Evolutionary conservation across 2,797 vertebrate genomes (phyloP).

Genomic region (Sebastes taczanowskii): DNA sequence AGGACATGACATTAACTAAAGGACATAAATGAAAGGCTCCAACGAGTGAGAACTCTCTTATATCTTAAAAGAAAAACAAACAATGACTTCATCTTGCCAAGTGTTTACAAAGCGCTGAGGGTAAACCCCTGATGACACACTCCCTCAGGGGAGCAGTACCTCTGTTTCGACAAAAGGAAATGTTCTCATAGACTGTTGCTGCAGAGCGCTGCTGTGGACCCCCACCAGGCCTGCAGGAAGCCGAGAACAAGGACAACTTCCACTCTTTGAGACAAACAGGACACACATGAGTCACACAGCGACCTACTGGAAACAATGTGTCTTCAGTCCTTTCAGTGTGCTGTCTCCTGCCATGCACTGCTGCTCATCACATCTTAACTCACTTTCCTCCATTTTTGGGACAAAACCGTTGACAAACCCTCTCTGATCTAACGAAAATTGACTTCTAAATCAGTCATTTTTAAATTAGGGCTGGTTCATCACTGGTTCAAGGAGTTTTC

Average conservation of each 20-base stretch:
- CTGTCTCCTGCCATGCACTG: background rate
- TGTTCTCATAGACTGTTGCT: constrained; percentile 53
- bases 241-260: constrained; percentile 73
- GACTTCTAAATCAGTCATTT: background rate
- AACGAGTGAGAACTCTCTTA: constrained; percentile 18
- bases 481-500: background rate
- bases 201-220: constrained; percentile 32
- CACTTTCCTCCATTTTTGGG: background rate
- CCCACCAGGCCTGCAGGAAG: constrained; percentile 70
- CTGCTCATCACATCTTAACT: constrained; percentile 22
- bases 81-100: constrained; percentile 65
- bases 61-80: constrained; percentile 53
- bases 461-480: background rate
- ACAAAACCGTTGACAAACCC: background rate
- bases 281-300: constrained; percentile 57
- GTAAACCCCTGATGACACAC: constrained; percentile 53
- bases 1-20: constrained; percentile 15
- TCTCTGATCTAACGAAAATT: background rate
- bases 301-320: constrained; percentile 52
- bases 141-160: constrained; percentile 54
- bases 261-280: constrained; percentile 77
- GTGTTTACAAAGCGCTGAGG: constrained; percentile 66
- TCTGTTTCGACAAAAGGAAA: constrained; percentile 70
- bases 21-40: constrained; percentile 15
- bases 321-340: constrained; percentile 16